Evolutionary conservation across 2,797 vertebrate genomes (phyloP).

Genomic region (Pipistrellus pygmaeus): DNA sequence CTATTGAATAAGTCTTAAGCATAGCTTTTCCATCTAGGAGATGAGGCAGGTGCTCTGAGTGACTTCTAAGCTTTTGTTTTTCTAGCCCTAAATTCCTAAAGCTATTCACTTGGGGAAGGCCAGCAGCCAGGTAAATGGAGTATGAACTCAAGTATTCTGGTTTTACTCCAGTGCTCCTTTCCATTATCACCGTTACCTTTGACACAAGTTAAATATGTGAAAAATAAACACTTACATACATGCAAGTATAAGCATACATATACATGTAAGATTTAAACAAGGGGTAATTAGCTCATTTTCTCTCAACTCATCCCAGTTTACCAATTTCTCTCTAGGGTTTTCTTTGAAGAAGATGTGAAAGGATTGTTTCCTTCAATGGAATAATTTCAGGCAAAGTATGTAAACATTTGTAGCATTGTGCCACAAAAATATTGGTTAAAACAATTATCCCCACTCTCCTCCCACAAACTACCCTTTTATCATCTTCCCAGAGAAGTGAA

Average conservation of each 20-base stretch:
- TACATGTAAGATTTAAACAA: background rate
- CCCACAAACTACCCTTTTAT: background rate
- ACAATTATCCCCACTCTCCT: background rate
- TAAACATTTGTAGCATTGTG: background rate
- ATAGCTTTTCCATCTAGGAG: background rate
- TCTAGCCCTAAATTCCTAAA: background rate
- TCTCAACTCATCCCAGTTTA: background rate
- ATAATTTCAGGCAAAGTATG: background rate
- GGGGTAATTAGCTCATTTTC: background rate
- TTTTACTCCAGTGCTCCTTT: background rate
- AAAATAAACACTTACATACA: background rate
- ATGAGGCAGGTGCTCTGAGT: background rate
- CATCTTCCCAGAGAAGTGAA: background rate
- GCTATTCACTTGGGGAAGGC: background rate
- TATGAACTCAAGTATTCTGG: background rate
- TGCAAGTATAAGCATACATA: background rate
- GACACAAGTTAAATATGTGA: background rate
- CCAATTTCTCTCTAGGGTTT: background rate
- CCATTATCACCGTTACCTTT: background rate
- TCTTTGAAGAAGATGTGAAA: background rate
- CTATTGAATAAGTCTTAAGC: background rate
- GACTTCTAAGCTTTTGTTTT: background rate
- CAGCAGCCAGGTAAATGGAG: background rate
- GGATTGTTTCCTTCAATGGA: background rate
- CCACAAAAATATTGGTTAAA: slow-evolving; percentile 16